phyloP scores from a whole-genome alignment of 2,888 invertebrate species.

The Myopa testacea region DNA sequence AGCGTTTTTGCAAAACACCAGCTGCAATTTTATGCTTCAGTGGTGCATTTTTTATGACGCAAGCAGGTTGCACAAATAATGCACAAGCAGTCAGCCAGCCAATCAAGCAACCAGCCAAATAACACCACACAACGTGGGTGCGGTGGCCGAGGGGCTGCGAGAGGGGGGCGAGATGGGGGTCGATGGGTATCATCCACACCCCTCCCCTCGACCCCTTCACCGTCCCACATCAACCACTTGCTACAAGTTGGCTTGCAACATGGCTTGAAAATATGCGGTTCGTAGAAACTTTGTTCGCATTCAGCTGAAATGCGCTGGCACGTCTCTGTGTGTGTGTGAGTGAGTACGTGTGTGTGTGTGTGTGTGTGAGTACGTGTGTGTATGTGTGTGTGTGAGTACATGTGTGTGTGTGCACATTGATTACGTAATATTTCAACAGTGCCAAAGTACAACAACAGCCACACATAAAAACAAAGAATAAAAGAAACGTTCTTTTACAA shows the following conservation, averaged over 20 bases:
- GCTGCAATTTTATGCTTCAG: slow-evolving; percentile 57
- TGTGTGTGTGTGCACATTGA: slow-evolving; percentile 6
- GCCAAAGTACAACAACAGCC: neutral
- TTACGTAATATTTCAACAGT: slow-evolving; percentile 4
- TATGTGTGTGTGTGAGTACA: neutral
- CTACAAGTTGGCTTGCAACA: no score
- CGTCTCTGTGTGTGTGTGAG: neutral
- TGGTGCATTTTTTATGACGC: slow-evolving; percentile 62
- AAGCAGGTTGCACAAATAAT: slow-evolving; percentile 63
- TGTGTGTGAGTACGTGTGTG: neutral
- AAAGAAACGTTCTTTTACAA: slow-evolving; percentile 7
- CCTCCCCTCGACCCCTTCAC: no score
- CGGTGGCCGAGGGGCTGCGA: no score
- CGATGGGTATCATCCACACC: no score
- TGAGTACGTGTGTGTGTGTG: slow-evolving; percentile 3
- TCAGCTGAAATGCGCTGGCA: neutral
- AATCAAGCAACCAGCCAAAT: slow-evolving; percentile 54
- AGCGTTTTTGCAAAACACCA: slow-evolving; percentile 47
- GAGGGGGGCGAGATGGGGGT: neutral
- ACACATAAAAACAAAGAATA: slow-evolving; percentile 17
- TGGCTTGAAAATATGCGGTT: no score
- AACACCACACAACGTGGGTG: no score
- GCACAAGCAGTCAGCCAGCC: slow-evolving; percentile 60
- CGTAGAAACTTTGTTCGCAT: neutral
- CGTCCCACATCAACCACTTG: no score